Evolutionary conservation across 2,888 invertebrate species (phyloP).

Genomic region (Phalera bucephala): DNA sequence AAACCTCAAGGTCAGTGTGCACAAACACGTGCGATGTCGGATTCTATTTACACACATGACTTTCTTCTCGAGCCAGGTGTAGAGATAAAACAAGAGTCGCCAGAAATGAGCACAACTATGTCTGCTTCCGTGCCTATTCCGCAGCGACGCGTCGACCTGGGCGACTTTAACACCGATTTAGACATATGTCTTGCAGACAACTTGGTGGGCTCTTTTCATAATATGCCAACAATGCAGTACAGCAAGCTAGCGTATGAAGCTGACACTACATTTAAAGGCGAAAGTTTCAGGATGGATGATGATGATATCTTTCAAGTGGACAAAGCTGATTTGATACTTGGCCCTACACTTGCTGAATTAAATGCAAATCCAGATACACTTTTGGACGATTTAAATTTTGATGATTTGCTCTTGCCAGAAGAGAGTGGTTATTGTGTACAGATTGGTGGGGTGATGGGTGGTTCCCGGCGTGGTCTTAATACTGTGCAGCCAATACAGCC

Average conservation of each 20-base stretch:
- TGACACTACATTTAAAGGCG: conserved; percentile 74
- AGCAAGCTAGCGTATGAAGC: conserved; percentile 67
- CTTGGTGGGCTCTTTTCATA: conserved; percentile 60
- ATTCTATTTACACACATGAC: conserved; percentile 85
- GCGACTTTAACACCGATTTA: conserved; percentile 81
- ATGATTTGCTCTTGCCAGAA: conserved; percentile 90
- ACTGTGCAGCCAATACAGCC: conserved; percentile 47
- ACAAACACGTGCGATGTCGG: conserved; percentile 84
- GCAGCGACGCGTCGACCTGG: conserved; percentile 69
- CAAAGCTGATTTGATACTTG: conserved; percentile 92
- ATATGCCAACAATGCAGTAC: conserved; percentile 64
- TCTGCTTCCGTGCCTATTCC: conserved; percentile 87
- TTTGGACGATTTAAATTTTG: conserved; percentile 92
- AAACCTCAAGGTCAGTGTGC: conserved; percentile 75
- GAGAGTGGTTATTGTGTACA: conserved; percentile 84
- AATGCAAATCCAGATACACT: conserved; percentile 93
- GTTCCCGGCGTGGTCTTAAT: conserved; percentile 49
- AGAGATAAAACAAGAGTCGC: conserved; percentile 85
- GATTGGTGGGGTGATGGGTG: conserved; percentile 75
- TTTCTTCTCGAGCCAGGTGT: conserved; percentile 85
- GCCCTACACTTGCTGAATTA: conserved; percentile 92
- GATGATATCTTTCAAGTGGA: conserved; percentile 95
- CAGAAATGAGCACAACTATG: conserved; percentile 63
- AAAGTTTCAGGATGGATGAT: conserved; percentile 91
- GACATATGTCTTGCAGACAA: conserved; percentile 82